Evolutionary conservation across 1,140 invertebrate genomes (phyloP), one percentile per base, ranked within the genome.

Genomic region (Drosophila seguyi): DNA sequence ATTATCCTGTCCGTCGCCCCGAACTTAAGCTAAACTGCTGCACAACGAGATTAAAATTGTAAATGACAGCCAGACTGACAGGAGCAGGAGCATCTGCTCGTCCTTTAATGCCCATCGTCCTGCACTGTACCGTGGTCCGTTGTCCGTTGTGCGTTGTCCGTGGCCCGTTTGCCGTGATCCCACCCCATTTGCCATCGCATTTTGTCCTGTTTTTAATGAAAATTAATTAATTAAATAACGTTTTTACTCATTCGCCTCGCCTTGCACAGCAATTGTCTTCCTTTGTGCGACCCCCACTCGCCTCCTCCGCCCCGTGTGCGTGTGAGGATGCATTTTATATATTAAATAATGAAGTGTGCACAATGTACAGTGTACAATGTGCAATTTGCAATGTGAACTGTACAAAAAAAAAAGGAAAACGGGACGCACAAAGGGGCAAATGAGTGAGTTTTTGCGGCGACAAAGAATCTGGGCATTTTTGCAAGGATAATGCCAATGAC

Each of bases 171-270:
- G 1, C 50, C 27, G 20, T 20, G 16, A 38, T 48, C 36, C 50
- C 44, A 39, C 11, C 34, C 56, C 73, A 81, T 57, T 81, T 78
- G 68, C 47, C 57, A 48, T 78, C 63, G 67, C 74, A 78, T 61
- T 83, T 81, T 84, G 68, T 90, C 81, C 73, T 75, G 48, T 75
- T 90, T 85, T 75, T 85, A 90, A 88, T 88, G 74, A 82, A 90
- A 88, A 90, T 88, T 79, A 88, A 88, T 88, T 88, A 88, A 90
- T 90, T 79, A 90, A 90, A 90, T 90, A 84, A 72, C 56, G 78
- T 76, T 90, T 90, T 90, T 68, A 73, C 71, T 59, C 81, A 90
- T 86, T 83, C 73, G 72, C 72, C 76, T 65, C 63, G 42, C 59
- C 59, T 63, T 63, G 41, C 52, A 16, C 80, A 47, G 56, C 68